These are phyloP conservation scores for Coenobita brevimanus DNA, from an alignment of 1,140 invertebrate species.

Conservation along the genomic window DNA sequence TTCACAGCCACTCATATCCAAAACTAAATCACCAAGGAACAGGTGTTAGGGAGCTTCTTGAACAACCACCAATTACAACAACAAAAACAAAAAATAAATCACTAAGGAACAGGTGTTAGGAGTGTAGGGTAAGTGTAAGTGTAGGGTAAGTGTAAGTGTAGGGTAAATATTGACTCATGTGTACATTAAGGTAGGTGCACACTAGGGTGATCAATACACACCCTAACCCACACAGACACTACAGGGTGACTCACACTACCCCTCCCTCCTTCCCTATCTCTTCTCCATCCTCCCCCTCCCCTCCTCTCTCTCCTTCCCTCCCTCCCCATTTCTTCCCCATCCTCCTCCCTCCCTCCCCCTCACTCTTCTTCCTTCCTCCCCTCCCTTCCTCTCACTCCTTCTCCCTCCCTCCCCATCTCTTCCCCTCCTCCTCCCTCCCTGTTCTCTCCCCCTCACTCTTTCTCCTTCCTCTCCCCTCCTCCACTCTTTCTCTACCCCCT, in stretches of 20 bases:
- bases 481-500: neutral
- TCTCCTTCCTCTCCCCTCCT: neutral
- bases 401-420: neutral
- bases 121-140: neutral
- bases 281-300: neutral
- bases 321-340: neutral
- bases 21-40: too few relatives aligned
- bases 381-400: neutral
- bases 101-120: neutral
- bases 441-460: neutral
- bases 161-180: too few relatives aligned
- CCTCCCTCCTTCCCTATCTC: neutral
- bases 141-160: too few relatives aligned
- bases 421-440: neutral
- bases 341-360: neutral
- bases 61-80: neutral
- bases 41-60: too few relatives aligned
- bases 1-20: neutral
- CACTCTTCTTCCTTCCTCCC: neutral
- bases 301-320: neutral
- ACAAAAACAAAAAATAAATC: neutral
- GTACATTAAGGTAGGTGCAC: neutral
- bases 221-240: neutral
- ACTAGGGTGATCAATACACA: neutral
- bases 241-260: neutral